phyloP scores from a whole-genome alignment of 1,140 invertebrate species.

The Penaeus indicus region DNA sequence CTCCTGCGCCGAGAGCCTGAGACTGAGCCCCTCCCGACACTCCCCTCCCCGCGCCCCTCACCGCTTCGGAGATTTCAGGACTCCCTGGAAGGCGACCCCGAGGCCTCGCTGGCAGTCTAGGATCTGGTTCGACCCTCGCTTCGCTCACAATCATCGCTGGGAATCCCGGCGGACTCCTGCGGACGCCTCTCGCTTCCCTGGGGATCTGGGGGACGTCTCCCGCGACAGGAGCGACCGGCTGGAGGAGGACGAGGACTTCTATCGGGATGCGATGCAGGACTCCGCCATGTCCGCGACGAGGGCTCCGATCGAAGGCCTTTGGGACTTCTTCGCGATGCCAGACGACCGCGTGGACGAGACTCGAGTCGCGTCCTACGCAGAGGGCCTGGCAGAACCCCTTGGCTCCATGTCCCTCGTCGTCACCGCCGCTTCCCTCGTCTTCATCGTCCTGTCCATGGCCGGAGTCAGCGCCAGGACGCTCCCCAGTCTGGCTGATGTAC shows the following conservation, averaged over 20 bases:
- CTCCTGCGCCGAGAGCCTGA: too few species aligned
- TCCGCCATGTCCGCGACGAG: background rate
- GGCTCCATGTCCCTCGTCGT: slow-evolving; percentile 35
- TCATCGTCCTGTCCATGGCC: slow-evolving; percentile 37
- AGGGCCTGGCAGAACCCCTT: background rate
- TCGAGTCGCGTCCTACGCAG: background rate
- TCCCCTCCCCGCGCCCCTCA: too few species aligned
- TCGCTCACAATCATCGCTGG: slow-evolving; percentile 41
- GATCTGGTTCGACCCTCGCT: slow-evolving; percentile 40
- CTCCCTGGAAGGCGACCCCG: too few species aligned
- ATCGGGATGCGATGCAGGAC: background rate
- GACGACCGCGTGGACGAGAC: too few species aligned
- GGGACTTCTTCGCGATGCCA: background rate
- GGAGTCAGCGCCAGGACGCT: background rate
- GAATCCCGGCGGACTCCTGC: background rate
- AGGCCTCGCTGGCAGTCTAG: too few species aligned
- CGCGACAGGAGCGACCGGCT: slow-evolving; percentile 1
- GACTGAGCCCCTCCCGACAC: too few species aligned
- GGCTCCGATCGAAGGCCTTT: background rate
- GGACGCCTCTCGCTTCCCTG: background rate
- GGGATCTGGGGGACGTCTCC: background rate
- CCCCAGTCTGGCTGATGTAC: background rate
- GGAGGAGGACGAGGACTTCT: background rate
- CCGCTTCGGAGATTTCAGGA: too few species aligned
- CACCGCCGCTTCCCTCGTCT: background rate